Conservation (phyloP, 2,888 invertebrate genomes). For the Oscheius sp. region DNA sequence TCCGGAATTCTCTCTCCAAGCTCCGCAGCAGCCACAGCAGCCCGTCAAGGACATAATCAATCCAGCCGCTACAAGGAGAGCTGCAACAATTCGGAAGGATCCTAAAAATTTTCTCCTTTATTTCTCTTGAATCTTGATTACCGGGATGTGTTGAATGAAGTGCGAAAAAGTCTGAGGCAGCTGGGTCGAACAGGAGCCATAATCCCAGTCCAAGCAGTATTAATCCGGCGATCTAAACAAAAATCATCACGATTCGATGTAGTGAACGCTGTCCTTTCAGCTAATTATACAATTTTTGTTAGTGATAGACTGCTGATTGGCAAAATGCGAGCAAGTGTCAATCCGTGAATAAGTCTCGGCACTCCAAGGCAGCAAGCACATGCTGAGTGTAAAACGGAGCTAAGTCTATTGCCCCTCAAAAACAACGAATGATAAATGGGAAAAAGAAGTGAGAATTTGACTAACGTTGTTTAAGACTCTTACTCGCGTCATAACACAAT, state of each 20-base stretch:
- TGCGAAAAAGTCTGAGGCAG: conserved; percentile 79
- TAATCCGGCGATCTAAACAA: conserved; percentile 78
- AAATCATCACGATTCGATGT: neutral
- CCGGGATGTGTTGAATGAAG: conserved; percentile 70
- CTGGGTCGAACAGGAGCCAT: conserved; percentile 81
- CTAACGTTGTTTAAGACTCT: conserved; percentile 10
- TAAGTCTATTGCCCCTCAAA: conserved; percentile 17
- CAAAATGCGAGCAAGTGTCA: conserved; percentile 31
- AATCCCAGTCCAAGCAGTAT: conserved; percentile 79
- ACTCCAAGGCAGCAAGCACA: no score
- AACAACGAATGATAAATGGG: conserved; percentile 2
- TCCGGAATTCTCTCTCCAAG: conserved; percentile 82
- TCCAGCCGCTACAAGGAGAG: conserved; percentile 81
- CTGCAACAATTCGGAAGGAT: conserved; percentile 76
- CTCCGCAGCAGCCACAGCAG: conserved; percentile 85
- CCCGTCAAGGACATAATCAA: conserved; percentile 81
- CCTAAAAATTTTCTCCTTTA: conserved; percentile 28
- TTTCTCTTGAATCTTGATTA: neutral
- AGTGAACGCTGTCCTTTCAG: neutral
- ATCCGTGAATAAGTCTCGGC: conserved; percentile 21
- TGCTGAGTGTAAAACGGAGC: conserved; percentile 16
- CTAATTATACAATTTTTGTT: conserved; percentile 18
- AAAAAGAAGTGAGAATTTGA: neutral
- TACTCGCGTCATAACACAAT: conserved; percentile 1
- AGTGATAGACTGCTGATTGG: conserved; percentile 15